Evolutionary conservation across 1,140 invertebrate species (phyloP).

Genomic region (Phenacoccus solenopsis): DNA sequence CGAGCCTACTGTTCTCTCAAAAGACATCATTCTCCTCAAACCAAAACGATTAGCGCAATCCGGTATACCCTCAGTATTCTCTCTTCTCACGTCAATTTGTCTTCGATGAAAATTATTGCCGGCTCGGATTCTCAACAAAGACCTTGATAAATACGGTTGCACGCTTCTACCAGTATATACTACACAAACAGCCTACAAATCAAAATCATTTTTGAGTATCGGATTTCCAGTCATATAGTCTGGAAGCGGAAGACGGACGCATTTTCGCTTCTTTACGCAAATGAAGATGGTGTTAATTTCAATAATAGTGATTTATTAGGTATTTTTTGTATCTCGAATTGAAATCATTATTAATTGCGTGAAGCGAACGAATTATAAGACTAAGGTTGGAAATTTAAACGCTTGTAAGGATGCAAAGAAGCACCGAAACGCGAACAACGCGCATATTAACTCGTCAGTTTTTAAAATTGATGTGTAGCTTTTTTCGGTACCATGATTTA

Average conservation of each 20-base stretch:
- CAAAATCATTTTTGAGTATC: background rate
- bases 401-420: background rate
- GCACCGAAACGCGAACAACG: background rate
- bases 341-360: background rate
- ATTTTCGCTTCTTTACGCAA: background rate
- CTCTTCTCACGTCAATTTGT: background rate
- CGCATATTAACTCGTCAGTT: background rate
- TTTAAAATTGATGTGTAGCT: conserved; percentile 2
- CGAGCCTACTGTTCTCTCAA: no score
- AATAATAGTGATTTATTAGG: background rate
- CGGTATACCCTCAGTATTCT: background rate
- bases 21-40: no score
- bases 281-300: background rate
- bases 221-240: no score
- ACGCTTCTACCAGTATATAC: background rate
- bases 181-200: background rate
- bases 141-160: background rate
- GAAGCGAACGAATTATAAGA: background rate
- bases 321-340: background rate
- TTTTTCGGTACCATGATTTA: background rate
- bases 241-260: background rate
- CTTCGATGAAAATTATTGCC: background rate
- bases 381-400: background rate
- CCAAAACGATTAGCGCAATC: no score
- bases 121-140: background rate